Percentiles rank a stretch among this genome's conserved stretches.
phyloP scores from a whole-genome alignment of 2,888 invertebrate species.

The Mythimna vitellina region DNA sequence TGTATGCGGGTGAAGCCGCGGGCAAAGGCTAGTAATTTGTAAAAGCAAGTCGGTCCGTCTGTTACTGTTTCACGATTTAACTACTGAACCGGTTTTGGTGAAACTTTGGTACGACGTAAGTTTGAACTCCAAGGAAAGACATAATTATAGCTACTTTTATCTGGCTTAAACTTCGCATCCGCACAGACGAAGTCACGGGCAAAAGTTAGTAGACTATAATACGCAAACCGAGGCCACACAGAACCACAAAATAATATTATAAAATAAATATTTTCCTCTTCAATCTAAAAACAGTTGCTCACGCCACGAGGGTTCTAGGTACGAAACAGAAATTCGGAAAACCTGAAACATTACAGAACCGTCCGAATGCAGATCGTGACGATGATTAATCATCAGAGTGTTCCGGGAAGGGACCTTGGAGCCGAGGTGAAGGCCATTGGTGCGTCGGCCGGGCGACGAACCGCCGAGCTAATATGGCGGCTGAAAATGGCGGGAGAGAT shows the following conservation, averaged over 20 bases:
- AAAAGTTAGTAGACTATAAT: too few relatives aligned
- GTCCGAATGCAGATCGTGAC: constrained; percentile 62
- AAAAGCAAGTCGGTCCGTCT: too few relatives aligned
- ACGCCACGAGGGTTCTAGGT: constrained; percentile 45
- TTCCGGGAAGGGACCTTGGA: constrained; percentile 78
- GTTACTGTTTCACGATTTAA: too few relatives aligned
- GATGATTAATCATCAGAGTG: constrained; percentile 65
- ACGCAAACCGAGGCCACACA: background rate
- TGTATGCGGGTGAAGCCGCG: too few relatives aligned
- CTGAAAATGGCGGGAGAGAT: constrained; percentile 66
- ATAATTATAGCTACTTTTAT: background rate
- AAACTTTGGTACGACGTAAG: too few relatives aligned
- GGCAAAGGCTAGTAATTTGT: too few relatives aligned
- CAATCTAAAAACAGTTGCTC: constrained; percentile 21
- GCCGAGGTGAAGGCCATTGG: constrained; percentile 82
- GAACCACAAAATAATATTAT: background rate
- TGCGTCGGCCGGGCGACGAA: constrained; percentile 82
- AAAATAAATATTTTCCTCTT: constrained; percentile 34
- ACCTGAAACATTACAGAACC: constrained; percentile 49
- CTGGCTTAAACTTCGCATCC: too few relatives aligned
- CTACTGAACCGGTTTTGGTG: too few relatives aligned
- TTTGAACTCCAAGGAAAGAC: background rate
- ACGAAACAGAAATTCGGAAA: constrained; percentile 53
- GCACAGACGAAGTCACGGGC: too few relatives aligned
- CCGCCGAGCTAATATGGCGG: constrained; percentile 76